Evolutionary conservation across 2,113 vertebrate species (phyloP).

Genomic region (Cacatua alba): DNA sequence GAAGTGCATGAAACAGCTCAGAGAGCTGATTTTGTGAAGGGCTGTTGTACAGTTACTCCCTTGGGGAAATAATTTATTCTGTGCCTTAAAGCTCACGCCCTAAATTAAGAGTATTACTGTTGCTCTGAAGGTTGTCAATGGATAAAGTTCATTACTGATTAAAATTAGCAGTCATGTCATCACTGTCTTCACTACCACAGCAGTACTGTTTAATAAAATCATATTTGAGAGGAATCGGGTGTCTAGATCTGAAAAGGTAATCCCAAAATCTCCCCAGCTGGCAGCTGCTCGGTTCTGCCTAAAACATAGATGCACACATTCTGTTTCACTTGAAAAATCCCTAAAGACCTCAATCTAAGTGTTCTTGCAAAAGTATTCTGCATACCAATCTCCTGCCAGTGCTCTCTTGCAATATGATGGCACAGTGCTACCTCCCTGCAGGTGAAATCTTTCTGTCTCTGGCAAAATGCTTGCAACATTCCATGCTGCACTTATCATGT

Average conservation of each 20-base stretch:
- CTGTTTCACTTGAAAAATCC: not conserved
- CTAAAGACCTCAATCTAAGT: not conserved
- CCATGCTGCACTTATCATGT: rapidly evolving
- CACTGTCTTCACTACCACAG: not conserved
- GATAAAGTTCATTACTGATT: not conserved
- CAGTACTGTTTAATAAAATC: not conserved
- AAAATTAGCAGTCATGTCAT: not conserved
- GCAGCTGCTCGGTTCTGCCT: not conserved
- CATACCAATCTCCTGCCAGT: not conserved
- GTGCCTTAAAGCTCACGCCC: not conserved
- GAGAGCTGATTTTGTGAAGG: not conserved
- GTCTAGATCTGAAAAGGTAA: not conserved
- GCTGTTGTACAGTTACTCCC: not conserved
- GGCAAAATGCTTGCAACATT: not conserved
- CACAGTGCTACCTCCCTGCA: not conserved
- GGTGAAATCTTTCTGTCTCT: not conserved
- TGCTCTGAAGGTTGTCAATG: not conserved
- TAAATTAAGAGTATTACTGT: not conserved
- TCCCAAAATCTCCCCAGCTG: not conserved
- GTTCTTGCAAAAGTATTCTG: not conserved
- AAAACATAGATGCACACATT: not conserved
- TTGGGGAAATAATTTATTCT: not conserved
- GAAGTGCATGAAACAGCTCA: not conserved
- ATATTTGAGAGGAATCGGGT: not conserved
- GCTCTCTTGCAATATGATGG: not conserved